Evolutionary conservation across 2,888 invertebrate genomes (phyloP), one percentile per base, ranked within the genome.

Genomic region (Ophion costatus): DNA sequence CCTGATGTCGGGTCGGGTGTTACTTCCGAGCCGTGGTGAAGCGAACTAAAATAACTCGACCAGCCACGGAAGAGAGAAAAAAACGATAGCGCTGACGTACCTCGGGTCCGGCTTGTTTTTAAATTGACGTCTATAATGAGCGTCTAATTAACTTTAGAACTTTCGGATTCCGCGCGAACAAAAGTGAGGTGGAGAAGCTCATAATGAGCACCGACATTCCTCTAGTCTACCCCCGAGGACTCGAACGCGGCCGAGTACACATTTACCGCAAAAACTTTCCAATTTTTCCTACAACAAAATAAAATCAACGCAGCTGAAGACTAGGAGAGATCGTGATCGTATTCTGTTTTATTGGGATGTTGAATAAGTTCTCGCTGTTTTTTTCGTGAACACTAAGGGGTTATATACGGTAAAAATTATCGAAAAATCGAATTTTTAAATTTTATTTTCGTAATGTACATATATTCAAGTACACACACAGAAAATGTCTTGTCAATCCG

Each of bases 141-240:
- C 33, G 74, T 24, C 29, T 75, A 51, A 76, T 76, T 76, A 66
- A 66, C 66, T 76, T 57, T 10, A 38, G 38, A 76, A 76, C 66
- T 76, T 75, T 20, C 11, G n/a, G 51, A 17, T 69, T 67, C 14
- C 5, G 9, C 51, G 61, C 29, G 61, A 17, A 7, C 10, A 29
- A 22, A 70, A 63, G 64, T 70, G 9, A 38, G 24, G 6, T 33
- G 64, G 29, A 57, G 20, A 38, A 64, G 29, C 17, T 56, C 70
- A 29, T 70, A 70, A 78, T 70, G 10, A 70, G 29, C 42, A 51
- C 33, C 11, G n/a, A 2, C 22, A 70, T 69, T 78, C 45, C 29
- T 5, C 17, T 24, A 70, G 17, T 61, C 20, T 38, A 17, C n/a
- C n/a, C n/a, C 24, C 9, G 56, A 29, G 24, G 57, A n/a, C 33